phyloP scores from a whole-genome alignment of 2,888 invertebrate genomes.

The Melinopterus prodromus region DNA sequence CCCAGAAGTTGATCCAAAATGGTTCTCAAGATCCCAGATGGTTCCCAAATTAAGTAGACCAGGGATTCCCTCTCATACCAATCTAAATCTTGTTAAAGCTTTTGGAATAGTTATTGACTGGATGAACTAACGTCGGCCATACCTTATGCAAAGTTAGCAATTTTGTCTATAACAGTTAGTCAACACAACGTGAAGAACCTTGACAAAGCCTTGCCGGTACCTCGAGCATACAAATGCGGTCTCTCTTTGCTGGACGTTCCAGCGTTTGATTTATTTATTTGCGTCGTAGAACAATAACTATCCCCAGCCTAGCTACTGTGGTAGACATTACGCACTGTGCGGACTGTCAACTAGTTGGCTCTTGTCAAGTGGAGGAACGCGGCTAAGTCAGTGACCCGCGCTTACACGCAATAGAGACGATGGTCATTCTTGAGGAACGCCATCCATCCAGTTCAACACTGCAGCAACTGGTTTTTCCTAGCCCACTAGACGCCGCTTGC shows the following conservation, averaged over 20 bases:
- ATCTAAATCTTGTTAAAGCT: no score
- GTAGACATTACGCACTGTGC: not conserved
- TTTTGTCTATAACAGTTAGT: not conserved
- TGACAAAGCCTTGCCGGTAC: not conserved
- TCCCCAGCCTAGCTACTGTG: not conserved
- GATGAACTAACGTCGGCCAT: no score
- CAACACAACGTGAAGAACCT: not conserved
- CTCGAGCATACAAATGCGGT: not conserved
- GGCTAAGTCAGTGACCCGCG: not conserved
- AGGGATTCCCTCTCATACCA: no score
- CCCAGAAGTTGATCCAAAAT: no score
- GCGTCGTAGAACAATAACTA: not conserved
- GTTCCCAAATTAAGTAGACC: no score
- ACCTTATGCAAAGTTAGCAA: not conserved
- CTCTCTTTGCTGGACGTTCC: not conserved
- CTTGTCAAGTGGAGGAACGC: not conserved
- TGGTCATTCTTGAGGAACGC: conserved; percentile 4
- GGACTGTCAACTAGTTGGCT: conserved; percentile 4
- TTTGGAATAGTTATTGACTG: no score
- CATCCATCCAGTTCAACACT: conserved; percentile 4
- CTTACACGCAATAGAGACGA: not conserved
- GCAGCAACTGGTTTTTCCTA: not conserved
- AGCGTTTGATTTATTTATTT: conserved; percentile 4
- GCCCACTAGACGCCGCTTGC: not conserved
- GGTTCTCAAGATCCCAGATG: no score